These are phyloP conservation scores for Amblyornis subalaris DNA, from an alignment of 2,113 vertebrate genomes.

Conservation along the genomic window DNA sequence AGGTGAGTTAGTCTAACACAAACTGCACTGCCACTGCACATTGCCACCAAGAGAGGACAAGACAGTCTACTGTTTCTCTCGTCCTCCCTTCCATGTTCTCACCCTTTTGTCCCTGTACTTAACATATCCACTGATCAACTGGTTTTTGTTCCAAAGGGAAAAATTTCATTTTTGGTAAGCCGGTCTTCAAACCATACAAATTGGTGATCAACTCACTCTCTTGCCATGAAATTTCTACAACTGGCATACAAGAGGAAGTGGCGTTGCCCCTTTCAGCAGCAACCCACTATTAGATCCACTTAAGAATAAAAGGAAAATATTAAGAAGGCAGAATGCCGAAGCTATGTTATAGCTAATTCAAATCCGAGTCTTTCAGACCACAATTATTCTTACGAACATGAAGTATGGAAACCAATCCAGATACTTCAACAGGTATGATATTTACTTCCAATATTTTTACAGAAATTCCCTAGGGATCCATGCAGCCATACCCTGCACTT, in stretches of 20 bases:
- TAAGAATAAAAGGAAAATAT: neutral
- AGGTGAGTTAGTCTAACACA: neutral
- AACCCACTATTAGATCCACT: neutral
- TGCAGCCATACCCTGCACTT: neutral
- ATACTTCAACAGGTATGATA: neutral
- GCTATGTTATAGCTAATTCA: neutral
- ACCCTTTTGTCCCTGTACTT: neutral
- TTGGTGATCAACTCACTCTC: accelerated
- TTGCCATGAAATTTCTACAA: neutral
- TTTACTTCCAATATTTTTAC: neutral
- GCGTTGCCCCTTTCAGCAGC: neutral
- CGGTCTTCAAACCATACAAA: neutral
- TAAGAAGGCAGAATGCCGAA: neutral
- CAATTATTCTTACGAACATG: accelerated
- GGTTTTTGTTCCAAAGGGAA: neutral
- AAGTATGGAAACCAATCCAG: neutral
- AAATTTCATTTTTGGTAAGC: neutral
- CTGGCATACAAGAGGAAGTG: neutral
- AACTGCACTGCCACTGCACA: neutral
- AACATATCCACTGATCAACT: neutral
- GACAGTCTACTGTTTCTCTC: neutral
- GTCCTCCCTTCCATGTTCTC: neutral
- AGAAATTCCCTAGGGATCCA: neutral
- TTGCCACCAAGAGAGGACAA: neutral
- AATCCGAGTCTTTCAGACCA: neutral